phyloP scores from a whole-genome alignment of 1,140 invertebrate species.

The Diuraphis noxia region DNA sequence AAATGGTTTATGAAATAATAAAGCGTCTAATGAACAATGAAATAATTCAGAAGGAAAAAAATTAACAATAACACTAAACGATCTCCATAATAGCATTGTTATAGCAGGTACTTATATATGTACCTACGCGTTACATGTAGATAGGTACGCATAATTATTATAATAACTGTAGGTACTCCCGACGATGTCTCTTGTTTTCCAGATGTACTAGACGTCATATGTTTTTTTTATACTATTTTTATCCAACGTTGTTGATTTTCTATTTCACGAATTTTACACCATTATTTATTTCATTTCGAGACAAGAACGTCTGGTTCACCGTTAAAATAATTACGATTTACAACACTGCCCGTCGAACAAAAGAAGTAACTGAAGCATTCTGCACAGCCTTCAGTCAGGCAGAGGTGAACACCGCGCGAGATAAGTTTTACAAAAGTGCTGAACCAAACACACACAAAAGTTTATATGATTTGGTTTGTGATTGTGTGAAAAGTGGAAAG shows the following conservation, averaged over 20 bases:
- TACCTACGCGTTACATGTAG: not conserved
- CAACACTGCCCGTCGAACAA: not conserved
- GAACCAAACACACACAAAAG: constrained; percentile 23
- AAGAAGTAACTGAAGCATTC: not conserved
- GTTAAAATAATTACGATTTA: not conserved
- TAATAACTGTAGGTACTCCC: not conserved
- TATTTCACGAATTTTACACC: not conserved
- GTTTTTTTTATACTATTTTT: not conserved
- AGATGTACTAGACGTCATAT: not conserved
- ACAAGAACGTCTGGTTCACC: not conserved
- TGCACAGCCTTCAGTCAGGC: not conserved
- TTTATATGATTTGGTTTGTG: not conserved
- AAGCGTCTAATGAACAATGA: not conserved
- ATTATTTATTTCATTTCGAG: not conserved
- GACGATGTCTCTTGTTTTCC: not conserved
- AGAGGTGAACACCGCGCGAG: not conserved
- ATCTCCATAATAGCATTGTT: not conserved
- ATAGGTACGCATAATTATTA: not conserved
- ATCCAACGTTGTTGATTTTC: constrained; percentile 1
- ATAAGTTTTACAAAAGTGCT: constrained; percentile 31
- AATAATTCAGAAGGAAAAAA: not conserved
- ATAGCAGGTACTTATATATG: not conserved
- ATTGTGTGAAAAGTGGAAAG: not conserved
- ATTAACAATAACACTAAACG: not conserved
- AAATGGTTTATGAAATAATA: not conserved